Evolutionary conservation across 2,888 invertebrate species (phyloP).

Genomic region (Smittia aterrima): DNA sequence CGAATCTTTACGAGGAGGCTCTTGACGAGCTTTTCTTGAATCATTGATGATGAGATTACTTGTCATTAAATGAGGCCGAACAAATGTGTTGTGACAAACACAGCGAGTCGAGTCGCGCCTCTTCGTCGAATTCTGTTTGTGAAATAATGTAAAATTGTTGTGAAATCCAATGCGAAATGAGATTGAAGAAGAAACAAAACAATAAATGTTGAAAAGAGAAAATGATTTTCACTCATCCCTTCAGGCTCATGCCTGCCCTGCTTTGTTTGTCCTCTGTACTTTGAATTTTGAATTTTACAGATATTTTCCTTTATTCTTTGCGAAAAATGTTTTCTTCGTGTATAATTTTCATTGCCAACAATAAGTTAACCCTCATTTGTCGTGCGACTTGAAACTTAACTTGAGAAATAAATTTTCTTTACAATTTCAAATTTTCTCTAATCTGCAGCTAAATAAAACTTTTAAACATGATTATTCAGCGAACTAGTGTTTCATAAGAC

Average conservation of each 20-base stretch:
- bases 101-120: too few species aligned
- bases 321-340: background rate
- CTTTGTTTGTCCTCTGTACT: too few species aligned
- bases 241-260: too few species aligned
- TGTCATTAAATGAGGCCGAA: too few species aligned
- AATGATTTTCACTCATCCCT: background rate
- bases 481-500: constrained; percentile 4
- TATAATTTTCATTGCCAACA: constrained; percentile 21
- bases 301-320: constrained; percentile 2
- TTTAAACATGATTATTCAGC: constrained; percentile 6
- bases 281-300: constrained; percentile 18
- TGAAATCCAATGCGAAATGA: background rate
- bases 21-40: too few species aligned
- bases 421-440: background rate
- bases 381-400: constrained; percentile 19
- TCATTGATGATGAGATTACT: too few species aligned
- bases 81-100: too few species aligned
- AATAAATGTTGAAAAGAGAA: constrained; percentile 20
- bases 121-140: background rate
- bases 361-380: background rate
- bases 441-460: background rate
- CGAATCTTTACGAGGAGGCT: too few species aligned
- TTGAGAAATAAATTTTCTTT: background rate
- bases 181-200: background rate
- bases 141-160: constrained; percentile 2